These are phyloP conservation scores for Leuciscus idus DNA, from an alignment of 2,113 vertebrate genomes.

Conservation along the genomic window DNA sequence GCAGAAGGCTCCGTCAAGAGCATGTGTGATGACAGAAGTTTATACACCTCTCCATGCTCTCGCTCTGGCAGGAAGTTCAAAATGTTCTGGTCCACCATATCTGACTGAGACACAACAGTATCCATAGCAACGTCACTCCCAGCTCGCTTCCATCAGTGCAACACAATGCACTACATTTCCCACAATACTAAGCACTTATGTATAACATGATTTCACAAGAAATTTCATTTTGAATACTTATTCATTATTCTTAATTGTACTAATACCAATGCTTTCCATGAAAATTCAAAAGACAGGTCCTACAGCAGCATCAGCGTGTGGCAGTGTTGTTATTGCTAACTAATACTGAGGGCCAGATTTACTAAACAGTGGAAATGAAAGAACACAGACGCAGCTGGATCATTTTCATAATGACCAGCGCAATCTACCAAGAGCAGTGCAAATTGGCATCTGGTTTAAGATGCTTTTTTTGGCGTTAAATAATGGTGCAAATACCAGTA, in stretches of 20 bases:
- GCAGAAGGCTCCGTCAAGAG: constrained; percentile 81
- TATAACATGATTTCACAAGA: background rate
- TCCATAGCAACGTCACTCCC: constrained; percentile 58
- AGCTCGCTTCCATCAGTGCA: background rate
- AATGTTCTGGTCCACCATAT: constrained; percentile 94
- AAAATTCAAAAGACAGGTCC: too few species aligned
- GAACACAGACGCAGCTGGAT: too few species aligned
- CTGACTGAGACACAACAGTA: constrained; percentile 85
- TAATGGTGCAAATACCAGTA: too few species aligned
- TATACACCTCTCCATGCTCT: constrained; percentile 88
- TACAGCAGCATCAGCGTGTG: too few species aligned
- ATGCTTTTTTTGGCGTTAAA: too few species aligned
- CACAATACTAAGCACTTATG: background rate
- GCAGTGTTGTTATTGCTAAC: too few species aligned
- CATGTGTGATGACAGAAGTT: constrained; percentile 83
- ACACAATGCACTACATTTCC: constrained; percentile 4
- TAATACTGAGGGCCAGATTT: too few species aligned
- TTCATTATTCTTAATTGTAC: background rate
- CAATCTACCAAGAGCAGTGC: too few species aligned
- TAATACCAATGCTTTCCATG: too few species aligned
- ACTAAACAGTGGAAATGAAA: too few species aligned
- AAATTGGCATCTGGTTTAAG: too few species aligned
- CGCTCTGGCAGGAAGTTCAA: constrained; percentile 90
- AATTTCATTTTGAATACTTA: background rate
- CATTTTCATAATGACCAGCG: too few species aligned